Percentiles rank a stretch among this genome's conserved stretches.
phyloP scores from a whole-genome alignment of 1,140 invertebrate species.

The Tetraneura akinire region DNA sequence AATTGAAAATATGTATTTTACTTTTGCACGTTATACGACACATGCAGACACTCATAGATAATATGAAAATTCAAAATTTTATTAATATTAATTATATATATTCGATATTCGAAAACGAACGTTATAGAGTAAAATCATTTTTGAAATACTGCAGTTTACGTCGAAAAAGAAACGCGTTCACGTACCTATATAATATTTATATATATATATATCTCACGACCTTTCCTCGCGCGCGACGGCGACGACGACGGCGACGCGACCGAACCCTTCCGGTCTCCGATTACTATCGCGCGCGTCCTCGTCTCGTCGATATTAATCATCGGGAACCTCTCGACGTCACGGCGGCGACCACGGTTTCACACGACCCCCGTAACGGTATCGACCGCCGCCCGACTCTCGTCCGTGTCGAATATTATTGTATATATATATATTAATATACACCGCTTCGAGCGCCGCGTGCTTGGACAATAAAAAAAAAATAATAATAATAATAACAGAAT shows the following conservation, averaged over 20 bases:
- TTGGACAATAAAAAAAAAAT: constrained; percentile 47
- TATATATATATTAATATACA: too few relatives aligned
- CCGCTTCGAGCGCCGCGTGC: constrained; percentile 31
- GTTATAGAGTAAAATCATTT: too few relatives aligned
- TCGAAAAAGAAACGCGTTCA: too few relatives aligned
- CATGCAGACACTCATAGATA: too few relatives aligned
- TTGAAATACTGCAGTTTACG: too few relatives aligned
- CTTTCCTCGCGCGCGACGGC: not conserved
- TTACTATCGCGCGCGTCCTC: constrained; percentile 8
- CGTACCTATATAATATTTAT: too few relatives aligned
- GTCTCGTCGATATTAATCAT: constrained; percentile 49
- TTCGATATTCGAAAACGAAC: too few relatives aligned
- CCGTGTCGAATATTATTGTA: not conserved
- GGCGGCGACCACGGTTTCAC: constrained; percentile 40
- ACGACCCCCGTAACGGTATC: constrained; percentile 10
- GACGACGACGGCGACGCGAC: constrained; percentile 12
- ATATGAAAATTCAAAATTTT: too few relatives aligned
- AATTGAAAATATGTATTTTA: too few relatives aligned
- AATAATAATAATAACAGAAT: not conserved
- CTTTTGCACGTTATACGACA: too few relatives aligned
- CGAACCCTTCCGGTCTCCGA: constrained; percentile 44
- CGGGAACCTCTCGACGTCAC: constrained; percentile 25
- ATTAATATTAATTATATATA: too few relatives aligned
- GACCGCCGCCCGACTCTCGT: not conserved
- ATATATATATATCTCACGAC: too few relatives aligned